Percentiles rank a stretch among this genome's conserved stretches.
Evolutionary conservation across 92 coral and sea anemone genomes (phyloP).

Genomic region (Micromussa lordhowensis): DNA sequence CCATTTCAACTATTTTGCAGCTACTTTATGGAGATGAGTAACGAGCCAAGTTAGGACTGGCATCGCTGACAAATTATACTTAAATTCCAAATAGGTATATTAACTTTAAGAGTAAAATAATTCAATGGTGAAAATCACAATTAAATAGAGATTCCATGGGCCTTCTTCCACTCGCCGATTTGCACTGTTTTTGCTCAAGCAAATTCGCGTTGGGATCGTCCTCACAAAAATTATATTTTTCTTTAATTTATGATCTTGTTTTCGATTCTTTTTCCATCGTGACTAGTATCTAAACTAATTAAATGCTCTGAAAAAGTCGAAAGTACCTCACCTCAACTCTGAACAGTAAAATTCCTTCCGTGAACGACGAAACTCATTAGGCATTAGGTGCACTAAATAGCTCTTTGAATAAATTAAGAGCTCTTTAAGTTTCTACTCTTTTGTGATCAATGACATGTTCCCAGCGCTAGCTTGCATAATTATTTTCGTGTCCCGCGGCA

Average conservation of each 20-base stretch:
- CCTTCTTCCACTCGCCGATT: neutral
- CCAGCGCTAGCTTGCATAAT: conserved; percentile 33
- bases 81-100: neutral
- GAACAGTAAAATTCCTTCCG: conserved; percentile 3
- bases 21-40: neutral
- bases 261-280: neutral
- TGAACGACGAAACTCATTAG: neutral
- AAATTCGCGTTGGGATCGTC: neutral
- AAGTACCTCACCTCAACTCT: conserved; percentile 21
- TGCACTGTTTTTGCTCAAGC: neutral
- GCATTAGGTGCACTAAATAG: neutral
- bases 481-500: neutral
- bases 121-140: neutral
- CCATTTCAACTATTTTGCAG: neutral
- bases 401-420: conserved; percentile 44
- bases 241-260: neutral
- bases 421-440: neutral
- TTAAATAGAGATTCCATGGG: neutral
- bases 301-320: neutral
- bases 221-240: neutral
- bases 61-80: neutral
- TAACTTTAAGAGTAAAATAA: neutral
- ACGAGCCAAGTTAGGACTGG: neutral
- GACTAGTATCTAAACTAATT: neutral
- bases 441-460: neutral